Evolutionary conservation across 2,113 vertebrate species (phyloP).

Genomic region (Spheniscus mendiculus): DNA sequence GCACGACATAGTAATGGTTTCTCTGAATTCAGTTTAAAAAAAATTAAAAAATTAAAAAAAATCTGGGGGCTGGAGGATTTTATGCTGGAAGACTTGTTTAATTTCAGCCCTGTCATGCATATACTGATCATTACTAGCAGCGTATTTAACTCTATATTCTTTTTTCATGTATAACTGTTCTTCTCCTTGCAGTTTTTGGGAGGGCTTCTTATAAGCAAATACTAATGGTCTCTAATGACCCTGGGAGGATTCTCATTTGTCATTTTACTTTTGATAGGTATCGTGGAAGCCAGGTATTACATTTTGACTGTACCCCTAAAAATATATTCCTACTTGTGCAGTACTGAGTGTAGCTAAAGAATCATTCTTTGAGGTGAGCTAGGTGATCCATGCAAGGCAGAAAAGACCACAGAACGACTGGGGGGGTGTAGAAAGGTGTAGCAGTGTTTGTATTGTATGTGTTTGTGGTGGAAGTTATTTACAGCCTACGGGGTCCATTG

Average conservation of each 20-base stretch:
- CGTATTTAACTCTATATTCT: not conserved
- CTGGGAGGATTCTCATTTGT: not conserved
- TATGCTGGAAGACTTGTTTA: not conserved
- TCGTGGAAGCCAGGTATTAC: not conserved
- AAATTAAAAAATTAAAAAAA: not conserved
- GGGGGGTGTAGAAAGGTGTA: not conserved
- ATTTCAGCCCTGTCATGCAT: not conserved
- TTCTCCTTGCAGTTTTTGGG: not conserved
- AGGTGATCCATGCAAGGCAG: rapidly evolving
- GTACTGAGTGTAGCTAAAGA: not conserved
- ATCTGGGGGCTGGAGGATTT: not conserved
- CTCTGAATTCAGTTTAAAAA: not conserved
- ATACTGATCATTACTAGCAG: not conserved
- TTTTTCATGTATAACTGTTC: not conserved
- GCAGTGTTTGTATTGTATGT: rapidly evolving
- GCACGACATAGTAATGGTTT: not conserved
- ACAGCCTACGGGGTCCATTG: not conserved
- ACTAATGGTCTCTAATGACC: too few relatives aligned
- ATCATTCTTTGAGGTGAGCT: not conserved
- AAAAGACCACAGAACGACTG: too few relatives aligned
- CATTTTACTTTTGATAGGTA: not conserved
- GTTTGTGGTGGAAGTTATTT: not conserved
- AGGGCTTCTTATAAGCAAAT: not conserved
- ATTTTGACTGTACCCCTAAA: not conserved
- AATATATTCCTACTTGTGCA: too few relatives aligned